Evolutionary conservation across 2,797 vertebrate species (phyloP).

Genomic region (Galago senegalensis): DNA sequence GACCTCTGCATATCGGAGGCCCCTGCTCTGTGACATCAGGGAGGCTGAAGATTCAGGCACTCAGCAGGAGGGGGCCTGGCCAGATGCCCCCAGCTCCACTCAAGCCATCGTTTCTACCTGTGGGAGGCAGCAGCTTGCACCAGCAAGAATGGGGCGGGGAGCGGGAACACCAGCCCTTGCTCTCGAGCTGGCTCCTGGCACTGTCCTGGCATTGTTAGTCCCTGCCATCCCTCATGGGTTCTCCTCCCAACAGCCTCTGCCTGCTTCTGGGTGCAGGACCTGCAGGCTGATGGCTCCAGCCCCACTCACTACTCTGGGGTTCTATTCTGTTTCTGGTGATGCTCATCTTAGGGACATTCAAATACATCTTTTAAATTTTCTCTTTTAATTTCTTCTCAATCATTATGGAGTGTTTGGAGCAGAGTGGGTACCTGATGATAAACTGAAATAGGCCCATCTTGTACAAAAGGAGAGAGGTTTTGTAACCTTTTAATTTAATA

Average conservation of each 20-base stretch:
- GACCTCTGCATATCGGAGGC: background rate
- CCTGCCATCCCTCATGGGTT: no score
- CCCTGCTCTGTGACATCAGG: background rate
- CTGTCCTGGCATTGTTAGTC: background rate
- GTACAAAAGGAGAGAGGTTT: background rate
- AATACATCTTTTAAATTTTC: background rate
- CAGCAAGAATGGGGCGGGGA: background rate
- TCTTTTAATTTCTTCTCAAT: background rate
- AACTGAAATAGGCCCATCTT: background rate
- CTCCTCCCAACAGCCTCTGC: background rate
- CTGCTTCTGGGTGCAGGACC: background rate
- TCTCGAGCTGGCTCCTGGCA: background rate
- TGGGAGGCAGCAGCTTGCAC: background rate
- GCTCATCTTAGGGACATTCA: background rate
- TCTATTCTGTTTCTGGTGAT: background rate
- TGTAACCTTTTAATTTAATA: background rate
- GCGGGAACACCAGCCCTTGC: background rate
- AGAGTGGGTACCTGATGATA: background rate
- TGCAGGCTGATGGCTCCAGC: fast-evolving
- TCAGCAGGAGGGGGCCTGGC: background rate
- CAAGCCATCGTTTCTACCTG: background rate
- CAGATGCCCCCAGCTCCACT: background rate
- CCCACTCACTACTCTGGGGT: background rate
- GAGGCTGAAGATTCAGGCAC: background rate
- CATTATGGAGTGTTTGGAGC: background rate